Conservation (phyloP, 2,113 vertebrate genomes). For the Collichthys lucidus region DNA sequence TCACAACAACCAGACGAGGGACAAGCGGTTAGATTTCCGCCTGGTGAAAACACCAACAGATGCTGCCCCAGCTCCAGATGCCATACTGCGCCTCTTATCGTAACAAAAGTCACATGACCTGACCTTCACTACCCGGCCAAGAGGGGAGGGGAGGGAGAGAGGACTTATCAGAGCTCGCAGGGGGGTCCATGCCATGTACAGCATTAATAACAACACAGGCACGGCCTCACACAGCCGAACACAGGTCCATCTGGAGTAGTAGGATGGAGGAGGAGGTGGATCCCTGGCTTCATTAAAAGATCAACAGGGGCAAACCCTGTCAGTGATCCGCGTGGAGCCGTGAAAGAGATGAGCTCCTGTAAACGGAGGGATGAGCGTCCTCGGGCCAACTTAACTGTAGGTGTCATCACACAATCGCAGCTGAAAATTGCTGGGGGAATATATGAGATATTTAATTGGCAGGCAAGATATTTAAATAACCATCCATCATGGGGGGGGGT, state of each 20-base stretch:
- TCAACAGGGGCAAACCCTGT: constrained; percentile 59
- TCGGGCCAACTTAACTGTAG: constrained; percentile 21
- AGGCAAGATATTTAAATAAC: not conserved
- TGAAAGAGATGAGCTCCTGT: constrained; percentile 69
- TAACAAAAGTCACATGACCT: constrained; percentile 67
- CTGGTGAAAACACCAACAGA: constrained; percentile 66
- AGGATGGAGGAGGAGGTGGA: constrained; percentile 28
- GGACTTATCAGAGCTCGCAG: constrained; percentile 48
- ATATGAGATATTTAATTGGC: not conserved
- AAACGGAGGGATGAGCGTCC: constrained; percentile 64
- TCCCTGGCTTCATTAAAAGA: constrained; percentile 73
- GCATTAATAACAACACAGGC: constrained; percentile 55
- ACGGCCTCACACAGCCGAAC: constrained; percentile 1
- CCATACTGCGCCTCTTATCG: constrained; percentile 48
- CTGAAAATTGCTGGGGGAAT: not conserved
- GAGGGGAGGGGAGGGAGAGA: constrained; percentile 1
- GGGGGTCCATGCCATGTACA: constrained; percentile 47
- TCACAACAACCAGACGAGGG: constrained; percentile 34
- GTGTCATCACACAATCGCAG: constrained; percentile 31
- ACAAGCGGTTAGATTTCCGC: constrained; percentile 47
- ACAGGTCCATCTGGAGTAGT: constrained; percentile 72
- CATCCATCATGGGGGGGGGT: not conserved
- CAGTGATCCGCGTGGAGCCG: constrained; percentile 43
- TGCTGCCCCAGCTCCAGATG: constrained; percentile 68
- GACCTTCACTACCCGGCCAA: constrained; percentile 47